Conservation (phyloP, 2,797 vertebrate species). For the Eupleurogrammus muticus region DNA sequence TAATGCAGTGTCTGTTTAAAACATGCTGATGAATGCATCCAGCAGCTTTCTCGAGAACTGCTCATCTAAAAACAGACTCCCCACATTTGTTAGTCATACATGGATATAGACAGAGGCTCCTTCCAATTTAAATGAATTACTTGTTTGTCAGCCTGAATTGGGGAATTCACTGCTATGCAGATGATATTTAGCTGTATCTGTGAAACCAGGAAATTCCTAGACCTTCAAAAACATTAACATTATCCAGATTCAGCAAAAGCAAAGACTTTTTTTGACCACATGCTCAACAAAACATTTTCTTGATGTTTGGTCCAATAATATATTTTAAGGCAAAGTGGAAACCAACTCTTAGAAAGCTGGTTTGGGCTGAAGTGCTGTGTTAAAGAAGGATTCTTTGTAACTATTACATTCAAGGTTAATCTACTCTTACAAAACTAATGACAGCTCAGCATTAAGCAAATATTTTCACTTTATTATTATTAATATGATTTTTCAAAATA, state of each 20-base stretch:
- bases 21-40: too few relatives aligned
- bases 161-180: not conserved
- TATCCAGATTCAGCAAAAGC: not conserved
- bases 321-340: constrained; percentile 7
- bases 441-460: not conserved
- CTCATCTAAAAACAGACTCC: too few relatives aligned
- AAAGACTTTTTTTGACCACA: not conserved
- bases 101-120: too few relatives aligned
- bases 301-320: constrained; percentile 1
- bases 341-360: not conserved
- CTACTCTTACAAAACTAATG: not conserved
- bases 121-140: too few relatives aligned
- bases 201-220: not conserved
- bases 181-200: constrained; percentile 8
- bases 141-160: not conserved
- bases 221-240: not conserved
- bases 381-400: not conserved
- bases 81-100: too few relatives aligned
- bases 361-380: not conserved
- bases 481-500: constrained; percentile 1
- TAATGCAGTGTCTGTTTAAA: too few relatives aligned
- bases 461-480: not conserved
- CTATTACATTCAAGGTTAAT: not conserved
- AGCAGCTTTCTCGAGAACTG: too few relatives aligned
- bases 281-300: not conserved